Conservation (phyloP, 2,888 invertebrate species). For the Balanococcus diminutus region DNA sequence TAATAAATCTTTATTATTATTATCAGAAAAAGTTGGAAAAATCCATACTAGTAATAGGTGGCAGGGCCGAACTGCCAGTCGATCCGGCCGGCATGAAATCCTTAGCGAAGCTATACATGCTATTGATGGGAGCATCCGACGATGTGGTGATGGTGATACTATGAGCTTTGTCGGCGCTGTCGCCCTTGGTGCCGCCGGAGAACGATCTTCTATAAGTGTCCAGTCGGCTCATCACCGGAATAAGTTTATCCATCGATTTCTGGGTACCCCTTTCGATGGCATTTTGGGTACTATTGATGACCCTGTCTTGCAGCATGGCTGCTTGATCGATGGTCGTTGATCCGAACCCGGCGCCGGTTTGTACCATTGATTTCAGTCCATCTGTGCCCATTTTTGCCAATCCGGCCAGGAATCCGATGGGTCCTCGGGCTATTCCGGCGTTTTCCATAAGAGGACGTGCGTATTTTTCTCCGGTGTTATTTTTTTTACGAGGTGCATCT, state of each 20-base stretch:
- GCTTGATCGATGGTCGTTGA: neutral
- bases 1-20: neutral
- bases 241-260: neutral
- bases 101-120: neutral
- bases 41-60: constrained; percentile 14
- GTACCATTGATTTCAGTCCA: constrained; percentile 16
- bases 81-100: neutral
- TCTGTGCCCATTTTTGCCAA: neutral
- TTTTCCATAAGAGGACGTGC: neutral
- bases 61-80: neutral
- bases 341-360: neutral
- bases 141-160: constrained; percentile 36
- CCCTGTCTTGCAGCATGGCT: neutral
- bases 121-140: constrained; percentile 26
- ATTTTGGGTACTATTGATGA: constrained; percentile 8
- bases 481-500: neutral
- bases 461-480: neutral
- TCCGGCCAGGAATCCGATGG: neutral
- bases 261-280: neutral
- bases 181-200: neutral
- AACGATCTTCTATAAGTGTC: constrained; percentile 24
- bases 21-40: constrained; percentile 28
- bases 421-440: neutral
- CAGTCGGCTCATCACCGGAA: neutral
- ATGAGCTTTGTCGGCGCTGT: constrained; percentile 25